Evolutionary conservation across 2,113 vertebrate species (phyloP).

Genomic region (Takifugu flavidus): DNA sequence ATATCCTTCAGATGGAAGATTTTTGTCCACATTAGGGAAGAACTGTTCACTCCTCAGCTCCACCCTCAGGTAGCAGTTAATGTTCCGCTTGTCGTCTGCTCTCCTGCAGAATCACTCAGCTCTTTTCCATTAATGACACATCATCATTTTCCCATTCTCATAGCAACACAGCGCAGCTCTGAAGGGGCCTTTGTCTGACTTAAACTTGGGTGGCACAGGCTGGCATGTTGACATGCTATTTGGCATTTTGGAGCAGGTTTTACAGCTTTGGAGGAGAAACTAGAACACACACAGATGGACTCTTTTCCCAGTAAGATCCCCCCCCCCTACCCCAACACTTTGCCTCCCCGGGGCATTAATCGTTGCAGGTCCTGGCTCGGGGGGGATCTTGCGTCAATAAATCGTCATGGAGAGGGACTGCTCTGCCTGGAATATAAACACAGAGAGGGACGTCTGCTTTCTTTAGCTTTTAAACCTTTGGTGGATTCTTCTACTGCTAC

Average conservation of each 20-base stretch:
- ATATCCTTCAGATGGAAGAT: too few relatives aligned
- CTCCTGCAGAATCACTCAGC: slow-evolving; percentile 22
- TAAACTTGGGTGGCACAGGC: slow-evolving; percentile 64
- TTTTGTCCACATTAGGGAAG: slow-evolving; percentile 17
- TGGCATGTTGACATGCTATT: slow-evolving; percentile 61
- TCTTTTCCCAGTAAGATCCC: slow-evolving; percentile 35
- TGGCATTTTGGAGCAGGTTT: slow-evolving; percentile 67
- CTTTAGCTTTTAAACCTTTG: background rate
- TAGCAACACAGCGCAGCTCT: slow-evolving; percentile 45
- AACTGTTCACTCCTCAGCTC: slow-evolving; percentile 34
- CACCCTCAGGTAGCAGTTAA: slow-evolving; percentile 25
- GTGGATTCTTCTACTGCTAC: background rate
- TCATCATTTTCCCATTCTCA: slow-evolving; percentile 50
- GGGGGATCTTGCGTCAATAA: slow-evolving; percentile 72
- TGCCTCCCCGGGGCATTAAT: slow-evolving; percentile 59
- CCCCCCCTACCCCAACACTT: slow-evolving; percentile 2
- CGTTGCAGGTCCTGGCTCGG: slow-evolving; percentile 60
- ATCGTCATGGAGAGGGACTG: slow-evolving; percentile 68
- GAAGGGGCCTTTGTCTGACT: slow-evolving; percentile 51
- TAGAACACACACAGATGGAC: slow-evolving; percentile 55
- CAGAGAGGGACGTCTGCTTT: slow-evolving; percentile 25
- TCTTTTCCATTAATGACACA: slow-evolving; percentile 48
- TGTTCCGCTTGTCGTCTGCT: slow-evolving; percentile 39
- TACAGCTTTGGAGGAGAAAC: slow-evolving; percentile 61
- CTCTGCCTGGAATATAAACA: slow-evolving; percentile 68